phyloP scores from a whole-genome alignment of 2,888 invertebrate species.

The Muschampia plurimacula region DNA sequence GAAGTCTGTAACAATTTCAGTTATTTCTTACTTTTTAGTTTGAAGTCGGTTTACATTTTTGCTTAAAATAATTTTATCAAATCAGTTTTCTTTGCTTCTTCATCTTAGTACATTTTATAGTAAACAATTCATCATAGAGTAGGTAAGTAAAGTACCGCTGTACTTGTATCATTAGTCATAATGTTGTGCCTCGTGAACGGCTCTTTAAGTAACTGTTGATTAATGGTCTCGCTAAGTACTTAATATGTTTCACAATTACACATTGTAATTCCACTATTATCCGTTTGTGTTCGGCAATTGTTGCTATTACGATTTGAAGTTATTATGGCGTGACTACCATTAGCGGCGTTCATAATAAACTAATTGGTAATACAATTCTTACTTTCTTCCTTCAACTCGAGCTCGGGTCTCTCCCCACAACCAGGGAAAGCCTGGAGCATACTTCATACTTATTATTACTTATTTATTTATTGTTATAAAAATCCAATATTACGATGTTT shows the following conservation, averaged over 20 bases:
- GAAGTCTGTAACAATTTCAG: too few relatives aligned
- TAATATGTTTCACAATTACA: constrained; percentile 34
- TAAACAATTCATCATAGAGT: constrained; percentile 4
- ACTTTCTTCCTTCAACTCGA: too few relatives aligned
- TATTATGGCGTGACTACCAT: constrained; percentile 12
- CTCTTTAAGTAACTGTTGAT: constrained; percentile 31
- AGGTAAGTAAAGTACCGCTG: neutral
- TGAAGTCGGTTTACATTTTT: too few relatives aligned
- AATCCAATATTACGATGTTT: too few relatives aligned
- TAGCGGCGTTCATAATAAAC: neutral
- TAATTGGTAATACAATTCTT: neutral
- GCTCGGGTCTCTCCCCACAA: too few relatives aligned
- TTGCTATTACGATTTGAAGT: neutral
- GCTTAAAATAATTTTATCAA: too few relatives aligned
- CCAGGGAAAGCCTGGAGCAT: too few relatives aligned
- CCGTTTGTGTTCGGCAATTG: constrained; percentile 16
- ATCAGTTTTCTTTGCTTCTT: too few relatives aligned
- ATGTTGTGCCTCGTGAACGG: constrained; percentile 17
- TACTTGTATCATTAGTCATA: constrained; percentile 28
- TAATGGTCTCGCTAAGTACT: constrained; percentile 28
- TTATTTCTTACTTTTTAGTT: too few relatives aligned
- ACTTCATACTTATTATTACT: too few relatives aligned
- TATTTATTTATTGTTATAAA: too few relatives aligned
- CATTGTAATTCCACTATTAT: constrained; percentile 30
- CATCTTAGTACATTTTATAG: too few relatives aligned